A percentile compares a stretch with the other conserved stretches of the same genome.
Evolutionary conservation across 2,113 vertebrate genomes (phyloP).

Genomic region (Gnathonemus echidnorhynchus): DNA sequence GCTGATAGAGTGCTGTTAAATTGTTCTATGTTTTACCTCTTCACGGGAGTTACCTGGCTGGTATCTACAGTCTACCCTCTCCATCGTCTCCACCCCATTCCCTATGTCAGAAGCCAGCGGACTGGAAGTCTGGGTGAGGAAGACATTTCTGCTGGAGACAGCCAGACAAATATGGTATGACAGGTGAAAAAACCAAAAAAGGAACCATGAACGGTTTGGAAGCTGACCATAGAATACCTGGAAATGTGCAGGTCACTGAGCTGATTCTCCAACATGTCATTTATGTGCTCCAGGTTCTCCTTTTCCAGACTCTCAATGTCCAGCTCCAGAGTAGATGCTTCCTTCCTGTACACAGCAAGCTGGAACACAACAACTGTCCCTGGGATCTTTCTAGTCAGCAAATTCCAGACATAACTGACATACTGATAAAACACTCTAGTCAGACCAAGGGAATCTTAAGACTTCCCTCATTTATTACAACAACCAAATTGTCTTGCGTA

Average conservation of each 20-base stretch:
- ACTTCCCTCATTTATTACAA: background rate
- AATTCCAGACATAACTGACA: background rate
- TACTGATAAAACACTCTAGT: background rate
- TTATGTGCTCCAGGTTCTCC: constrained; percentile 62
- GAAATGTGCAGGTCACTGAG: constrained; percentile 49
- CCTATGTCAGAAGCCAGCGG: constrained; percentile 19
- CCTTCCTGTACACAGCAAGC: constrained; percentile 53
- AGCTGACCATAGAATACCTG: constrained; percentile 47
- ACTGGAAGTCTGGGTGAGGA: constrained; percentile 45
- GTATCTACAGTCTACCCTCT: background rate
- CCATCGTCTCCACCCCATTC: constrained; percentile 24
- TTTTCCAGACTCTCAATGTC: constrained; percentile 56
- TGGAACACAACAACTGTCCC: constrained; percentile 29
- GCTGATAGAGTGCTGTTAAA: background rate
- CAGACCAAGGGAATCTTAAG: background rate
- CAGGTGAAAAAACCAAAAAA: background rate
- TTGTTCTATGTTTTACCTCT: background rate
- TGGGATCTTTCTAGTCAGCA: background rate
- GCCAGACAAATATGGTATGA: constrained; percentile 6
- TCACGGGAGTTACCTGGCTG: constrained; percentile 37
- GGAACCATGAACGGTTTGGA: background rate
- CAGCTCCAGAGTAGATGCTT: constrained; percentile 52
- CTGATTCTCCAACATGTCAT: constrained; percentile 53
- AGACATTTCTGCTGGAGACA: constrained; percentile 43
- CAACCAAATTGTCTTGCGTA: background rate